A percentile compares a stretch with the other conserved stretches of the same genome.
Evolutionary conservation across 1,140 invertebrate genomes (phyloP).

Genomic region (Adoxophyes honmai): DNA sequence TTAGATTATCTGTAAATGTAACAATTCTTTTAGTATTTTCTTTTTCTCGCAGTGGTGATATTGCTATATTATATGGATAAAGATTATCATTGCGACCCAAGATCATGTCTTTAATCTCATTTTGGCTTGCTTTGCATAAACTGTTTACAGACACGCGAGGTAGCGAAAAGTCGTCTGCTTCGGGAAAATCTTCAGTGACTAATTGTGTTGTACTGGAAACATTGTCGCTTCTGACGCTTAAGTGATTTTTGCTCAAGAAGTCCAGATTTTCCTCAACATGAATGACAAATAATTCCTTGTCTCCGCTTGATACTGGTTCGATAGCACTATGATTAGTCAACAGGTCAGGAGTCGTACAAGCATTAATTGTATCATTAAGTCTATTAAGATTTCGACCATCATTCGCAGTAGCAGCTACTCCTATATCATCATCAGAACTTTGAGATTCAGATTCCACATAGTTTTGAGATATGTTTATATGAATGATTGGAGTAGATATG

Average conservation of each 20-base stretch:
- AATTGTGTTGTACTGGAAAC: conserved; percentile 1
- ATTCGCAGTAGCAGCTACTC: conserved; percentile 22
- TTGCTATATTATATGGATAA: conserved; percentile 61
- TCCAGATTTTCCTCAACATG: background rate
- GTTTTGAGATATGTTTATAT: conserved; percentile 76
- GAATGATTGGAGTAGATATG: conserved; percentile 59
- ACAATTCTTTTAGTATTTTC: conserved; percentile 42
- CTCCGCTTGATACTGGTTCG: conserved; percentile 18
- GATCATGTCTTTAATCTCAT: conserved; percentile 58
- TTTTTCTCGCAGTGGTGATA: conserved; percentile 47
- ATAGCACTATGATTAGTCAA: conserved; percentile 45
- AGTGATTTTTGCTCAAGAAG: background rate
- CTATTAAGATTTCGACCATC: conserved; percentile 43
- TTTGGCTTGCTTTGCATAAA: conserved; percentile 23
- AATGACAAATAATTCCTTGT: conserved; percentile 4
- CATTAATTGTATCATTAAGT: conserved; percentile 33
- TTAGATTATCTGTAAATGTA: conserved; percentile 44
- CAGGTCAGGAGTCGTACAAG: conserved; percentile 45
- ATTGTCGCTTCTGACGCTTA: conserved; percentile 13
- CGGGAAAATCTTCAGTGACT: conserved; percentile 48
- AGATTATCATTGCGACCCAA: conserved; percentile 48
- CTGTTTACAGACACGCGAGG: conserved; percentile 40
- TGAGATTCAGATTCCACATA: conserved; percentile 61
- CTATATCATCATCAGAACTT: conserved; percentile 65
- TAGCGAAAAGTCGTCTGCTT: conserved; percentile 39